Base-by-base conservation (phyloP, 2,888 invertebrate species). In the Synergus japonicus region DNA sequence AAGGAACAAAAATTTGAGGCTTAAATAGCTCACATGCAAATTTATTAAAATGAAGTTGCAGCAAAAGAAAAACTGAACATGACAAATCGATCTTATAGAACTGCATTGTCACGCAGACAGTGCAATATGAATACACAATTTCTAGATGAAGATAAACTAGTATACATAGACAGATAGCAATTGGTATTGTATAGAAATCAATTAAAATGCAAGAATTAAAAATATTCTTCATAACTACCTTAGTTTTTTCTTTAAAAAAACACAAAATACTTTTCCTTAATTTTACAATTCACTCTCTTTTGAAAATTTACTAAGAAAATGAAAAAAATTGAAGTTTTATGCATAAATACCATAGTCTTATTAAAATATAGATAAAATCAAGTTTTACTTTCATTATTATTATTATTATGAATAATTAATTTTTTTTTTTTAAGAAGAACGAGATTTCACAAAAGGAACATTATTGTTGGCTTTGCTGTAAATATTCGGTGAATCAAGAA, bases 21-120 rank as follows among this genome's bases (percentile, higher is more conserved):
- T 13, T 13, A 29, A 22, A 69, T 29, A 41, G 37, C 29, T 29
- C 1, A 22, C 12, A 73, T 73, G 73, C 29, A 54, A 73, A 73
- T 73, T 54, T 41, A 54, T 73, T 29, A 37, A 73, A 73, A 73
- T 73, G n/a, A n/a, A n/a, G 12, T 54, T n/a, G 18, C 22, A 46
- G 54, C 60, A 18, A 54, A 54, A 29, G 37, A 41, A 49, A 73
- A 54, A 54, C 4, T 8, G 15, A n/a, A 41, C 54, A 37, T 29
- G 37, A 37, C 15, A n/a, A 54, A 54, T 54, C 49, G n/a, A 54
- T 15, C 15, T 41, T 8, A 43, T 10, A 66, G 43, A 66, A 66
- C 1, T 43, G 73, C 54, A 37, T 5, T 54, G 73, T 73, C 73
- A 73, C 41, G 49, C 37, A 73, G 9, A 54, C 15, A 37, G 4